phyloP scores from a whole-genome alignment of 92 coral and sea anemone species.

The Heteractis magnifica region DNA sequence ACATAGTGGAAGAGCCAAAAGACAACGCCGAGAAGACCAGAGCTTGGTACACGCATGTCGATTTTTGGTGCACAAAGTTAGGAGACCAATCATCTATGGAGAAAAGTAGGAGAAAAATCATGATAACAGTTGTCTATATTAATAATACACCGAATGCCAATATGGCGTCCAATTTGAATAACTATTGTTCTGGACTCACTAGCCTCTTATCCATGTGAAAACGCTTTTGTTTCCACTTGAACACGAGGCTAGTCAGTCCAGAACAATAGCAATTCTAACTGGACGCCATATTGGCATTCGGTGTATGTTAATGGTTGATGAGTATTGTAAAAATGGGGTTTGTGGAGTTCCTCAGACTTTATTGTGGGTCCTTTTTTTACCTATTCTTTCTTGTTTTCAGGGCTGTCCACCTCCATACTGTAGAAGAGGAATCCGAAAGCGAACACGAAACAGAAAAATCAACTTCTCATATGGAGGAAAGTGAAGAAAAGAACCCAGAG shows the following conservation, averaged over 20 bases:
- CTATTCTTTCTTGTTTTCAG: not conserved
- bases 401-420: constrained; percentile 23
- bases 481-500: constrained; percentile 25
- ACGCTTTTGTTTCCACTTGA: no score
- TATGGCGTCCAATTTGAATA: no score
- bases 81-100: constrained; percentile 79
- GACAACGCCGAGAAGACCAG: constrained; percentile 66
- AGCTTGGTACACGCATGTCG: constrained; percentile 77
- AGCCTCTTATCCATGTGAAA: no score
- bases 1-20: constrained; percentile 53
- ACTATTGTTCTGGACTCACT: no score
- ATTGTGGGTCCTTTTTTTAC: not conserved
- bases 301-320: not conserved
- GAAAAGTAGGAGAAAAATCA: constrained; percentile 41
- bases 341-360: not conserved
- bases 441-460: constrained; percentile 27
- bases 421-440: constrained; percentile 33
- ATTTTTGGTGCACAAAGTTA: constrained; percentile 72
- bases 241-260: no score
- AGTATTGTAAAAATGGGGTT: not conserved
- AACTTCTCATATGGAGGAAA: constrained; percentile 5
- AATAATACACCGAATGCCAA: no score
- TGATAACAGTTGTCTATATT: no score
- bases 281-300: no score
- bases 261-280: no score